Evolutionary conservation across 2,113 vertebrate species (phyloP), one percentile per base, ranked within the genome.

Genomic region (Xyliphius kryptos): DNA sequence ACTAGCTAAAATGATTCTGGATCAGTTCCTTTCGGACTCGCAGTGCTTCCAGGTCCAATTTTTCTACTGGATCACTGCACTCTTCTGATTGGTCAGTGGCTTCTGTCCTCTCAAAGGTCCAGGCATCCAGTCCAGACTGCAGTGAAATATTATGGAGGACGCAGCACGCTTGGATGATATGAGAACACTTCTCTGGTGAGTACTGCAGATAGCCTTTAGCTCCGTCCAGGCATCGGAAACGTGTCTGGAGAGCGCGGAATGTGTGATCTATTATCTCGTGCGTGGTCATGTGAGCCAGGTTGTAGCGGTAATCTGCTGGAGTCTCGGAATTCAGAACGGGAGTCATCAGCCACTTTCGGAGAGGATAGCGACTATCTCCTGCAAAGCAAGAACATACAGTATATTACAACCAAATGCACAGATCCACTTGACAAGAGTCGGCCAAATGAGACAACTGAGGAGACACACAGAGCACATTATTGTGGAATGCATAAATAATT

Each of bases 101-200:
- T 48, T 84, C 91, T 0, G 86, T 73, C 50, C 84, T 71, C 3
- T 90, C 87, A 2, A 88, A 85, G 9, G 91, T 91, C 91, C 93
- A 95, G 59, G 94, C 85, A 0, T 96, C 92, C 67, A 97, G 78
- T 26, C 94, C 94, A 0, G 91, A 93, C 58, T 97, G 87, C 67
- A 97, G 79, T 1, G 94, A 93, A 67, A 92, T 91, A 61, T 98
- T 98, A 74, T 98, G 95, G 22, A 97, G 90, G 17, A 97, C 92
- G 0, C 96, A 98, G 72, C 96, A 98, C 55, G 96, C 96, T 73
- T 94, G 77, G 66, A 98, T 83, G 56, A 98, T 98, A 77, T 91
- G 86, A 2, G 93, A 90, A 59, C 92, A 95, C 76, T 92, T 96
- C 72, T 95, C 92, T 0, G 94, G 95, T 7, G 93, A 95, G 63